These are phyloP conservation scores for Sebastolobus altivelis DNA, from an alignment of 2,797 vertebrate genomes.

Conservation along the genomic window DNA sequence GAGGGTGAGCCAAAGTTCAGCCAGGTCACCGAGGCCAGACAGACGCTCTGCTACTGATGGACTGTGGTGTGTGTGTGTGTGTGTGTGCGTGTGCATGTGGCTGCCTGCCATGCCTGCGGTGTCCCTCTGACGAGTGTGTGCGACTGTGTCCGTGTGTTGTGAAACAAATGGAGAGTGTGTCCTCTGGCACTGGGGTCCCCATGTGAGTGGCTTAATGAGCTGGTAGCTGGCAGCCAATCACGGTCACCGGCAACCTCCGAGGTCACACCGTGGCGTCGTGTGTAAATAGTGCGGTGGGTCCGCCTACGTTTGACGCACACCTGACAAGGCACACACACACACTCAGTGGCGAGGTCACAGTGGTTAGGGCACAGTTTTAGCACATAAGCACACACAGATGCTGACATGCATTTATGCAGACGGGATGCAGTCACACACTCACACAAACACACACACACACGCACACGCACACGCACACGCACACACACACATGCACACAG, in stretches of 20 bases:
- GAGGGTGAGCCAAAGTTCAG: constrained; percentile 79
- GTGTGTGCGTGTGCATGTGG: constrained; percentile 35
- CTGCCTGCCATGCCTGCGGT: constrained; percentile 62
- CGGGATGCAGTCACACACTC: not conserved
- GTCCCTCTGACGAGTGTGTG: constrained; percentile 68
- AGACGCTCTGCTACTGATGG: constrained; percentile 17
- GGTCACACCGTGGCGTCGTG: constrained; percentile 67
- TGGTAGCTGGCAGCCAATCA: constrained; percentile 75
- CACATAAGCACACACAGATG: constrained; percentile 32
- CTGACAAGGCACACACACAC: constrained; percentile 58
- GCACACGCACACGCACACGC: not conserved
- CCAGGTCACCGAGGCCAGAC: constrained; percentile 58
- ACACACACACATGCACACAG: not conserved
- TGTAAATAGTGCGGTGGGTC: constrained; percentile 65
- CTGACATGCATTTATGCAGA: constrained; percentile 31
- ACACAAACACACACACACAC: constrained; percentile 28
- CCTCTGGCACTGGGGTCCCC: constrained; percentile 57
- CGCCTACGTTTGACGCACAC: constrained; percentile 69
- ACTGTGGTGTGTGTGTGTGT: constrained; percentile 5
- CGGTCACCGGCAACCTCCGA: constrained; percentile 59
- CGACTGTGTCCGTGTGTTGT: constrained; percentile 75
- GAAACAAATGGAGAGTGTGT: constrained; percentile 81
- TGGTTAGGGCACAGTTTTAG: constrained; percentile 45
- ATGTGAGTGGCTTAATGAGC: constrained; percentile 68
- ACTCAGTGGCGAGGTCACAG: constrained; percentile 55